Evolutionary conservation across 2,797 vertebrate species (phyloP), one percentile per base, ranked within the genome.

Genomic region (Setipinna tenuifilis): DNA sequence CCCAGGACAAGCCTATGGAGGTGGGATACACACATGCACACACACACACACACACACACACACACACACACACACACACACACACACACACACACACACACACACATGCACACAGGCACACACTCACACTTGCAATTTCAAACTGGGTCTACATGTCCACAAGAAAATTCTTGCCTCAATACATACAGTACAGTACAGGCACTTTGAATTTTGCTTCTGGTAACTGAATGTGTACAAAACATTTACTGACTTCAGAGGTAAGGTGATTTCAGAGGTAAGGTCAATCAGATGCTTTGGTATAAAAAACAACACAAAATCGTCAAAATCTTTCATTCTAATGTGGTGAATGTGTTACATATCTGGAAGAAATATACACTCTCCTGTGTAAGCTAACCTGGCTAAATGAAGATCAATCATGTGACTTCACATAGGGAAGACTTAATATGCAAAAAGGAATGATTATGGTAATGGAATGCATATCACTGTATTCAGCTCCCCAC

Each of bases 381-480:
- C 58, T 59, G 19, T 0, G 35, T 78, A 31, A 78, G 71, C 71
- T 44, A 78, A 78, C 71, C 17, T 21, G 19, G 17, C 31, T 21
- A 78, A 44, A 75, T 35, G 12, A 35, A 75, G 68, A 35, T 31
- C 68, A 17, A 5, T 35, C 14, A 44, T 21, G 35, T 21, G 31
- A 7, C 71, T 41, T 35, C 17, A 78, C 71, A 41, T 21, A 44
- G 31, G 35, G 17, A 41, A 78, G 71, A 78, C 35, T 78, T 44
- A 41, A 41, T 21, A 78, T 78, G 71, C 31, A 75, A 75, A 41
- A 44, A 41, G 35, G 17, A 10, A 44, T 78, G 71, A 78, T 82
- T 78, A 78, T 78, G 71, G 17, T 44, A 78, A 78, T 78, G 71
- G 17, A 19, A 78, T 78, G 71, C 71, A 78, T 78, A 78, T 78